phyloP scores from a whole-genome alignment of 2,113 vertebrate species.

The Shinisaurus crocodilurus region DNA sequence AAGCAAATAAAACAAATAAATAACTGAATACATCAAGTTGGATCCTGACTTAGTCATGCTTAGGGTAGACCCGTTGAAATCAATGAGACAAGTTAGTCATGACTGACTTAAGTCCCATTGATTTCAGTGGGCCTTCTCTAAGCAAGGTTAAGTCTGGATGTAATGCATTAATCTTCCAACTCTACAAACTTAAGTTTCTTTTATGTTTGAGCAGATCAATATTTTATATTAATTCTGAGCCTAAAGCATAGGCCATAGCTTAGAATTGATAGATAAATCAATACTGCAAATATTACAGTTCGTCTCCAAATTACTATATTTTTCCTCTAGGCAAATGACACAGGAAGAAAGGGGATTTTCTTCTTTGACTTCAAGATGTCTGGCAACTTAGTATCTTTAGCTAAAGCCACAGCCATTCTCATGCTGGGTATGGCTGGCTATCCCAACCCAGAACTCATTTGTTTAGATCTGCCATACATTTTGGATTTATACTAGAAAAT shows the following conservation, averaged over 20 bases:
- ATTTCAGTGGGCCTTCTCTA: not conserved
- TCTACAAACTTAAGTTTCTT: not conserved
- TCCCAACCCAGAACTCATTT: slow-evolving; percentile 4
- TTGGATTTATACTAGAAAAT: slow-evolving; percentile 41
- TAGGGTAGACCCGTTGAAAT: not conserved
- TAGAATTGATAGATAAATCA: not conserved
- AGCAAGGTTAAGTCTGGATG: not conserved
- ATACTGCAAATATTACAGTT: not conserved
- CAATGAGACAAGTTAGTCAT: not conserved
- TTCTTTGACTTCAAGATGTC: not conserved
- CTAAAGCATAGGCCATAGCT: not conserved
- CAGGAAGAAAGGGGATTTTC: not conserved
- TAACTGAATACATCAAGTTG: not conserved
- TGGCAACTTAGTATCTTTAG: not conserved
- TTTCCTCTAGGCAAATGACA: not conserved
- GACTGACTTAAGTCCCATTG: not conserved
- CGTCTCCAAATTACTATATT: not conserved
- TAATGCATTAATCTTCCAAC: not conserved
- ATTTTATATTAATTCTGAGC: not conserved
- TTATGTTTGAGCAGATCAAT: not conserved
- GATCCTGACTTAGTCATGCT: not conserved
- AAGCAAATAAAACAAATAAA: not conserved
- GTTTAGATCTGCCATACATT: not conserved
- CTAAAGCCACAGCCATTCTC: not conserved
- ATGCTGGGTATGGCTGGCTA: not conserved